Conservation (phyloP, 2,797 vertebrate species). For the Ambastaia sidthimunki region DNA sequence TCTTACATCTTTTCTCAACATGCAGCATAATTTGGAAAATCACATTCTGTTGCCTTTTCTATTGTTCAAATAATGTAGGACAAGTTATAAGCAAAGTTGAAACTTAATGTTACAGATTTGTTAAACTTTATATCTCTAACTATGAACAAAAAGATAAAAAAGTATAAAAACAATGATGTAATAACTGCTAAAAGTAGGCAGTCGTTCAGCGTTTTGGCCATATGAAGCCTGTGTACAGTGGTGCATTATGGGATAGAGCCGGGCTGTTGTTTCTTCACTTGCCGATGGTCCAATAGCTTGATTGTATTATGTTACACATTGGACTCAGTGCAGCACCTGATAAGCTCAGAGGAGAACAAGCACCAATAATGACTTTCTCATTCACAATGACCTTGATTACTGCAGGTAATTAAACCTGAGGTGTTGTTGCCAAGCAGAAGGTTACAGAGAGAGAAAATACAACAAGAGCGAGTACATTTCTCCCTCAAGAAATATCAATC, state of each 20-base stretch:
- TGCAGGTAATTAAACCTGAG: constrained; percentile 56
- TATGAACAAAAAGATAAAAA: not conserved
- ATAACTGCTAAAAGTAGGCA: not conserved
- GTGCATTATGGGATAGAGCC: constrained; percentile 29
- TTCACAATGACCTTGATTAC: constrained; percentile 63
- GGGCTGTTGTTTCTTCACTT: constrained; percentile 53
- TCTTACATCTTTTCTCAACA: too few relatives aligned
- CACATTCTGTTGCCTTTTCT: too few relatives aligned
- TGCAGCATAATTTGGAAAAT: too few relatives aligned
- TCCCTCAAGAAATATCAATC: constrained; percentile 39
- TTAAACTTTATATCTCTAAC: not conserved
- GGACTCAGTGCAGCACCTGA: constrained; percentile 44
- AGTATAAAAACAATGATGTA: not conserved
- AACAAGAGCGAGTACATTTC: constrained; percentile 31
- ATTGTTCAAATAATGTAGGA: too few relatives aligned
- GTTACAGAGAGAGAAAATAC: constrained; percentile 37
- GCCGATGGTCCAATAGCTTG: constrained; percentile 52
- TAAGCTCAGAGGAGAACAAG: constrained; percentile 59
- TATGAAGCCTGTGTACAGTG: not conserved
- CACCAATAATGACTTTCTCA: constrained; percentile 59
- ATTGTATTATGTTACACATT: constrained; percentile 54
- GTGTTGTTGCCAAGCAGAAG: constrained; percentile 48
- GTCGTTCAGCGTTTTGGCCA: not conserved
- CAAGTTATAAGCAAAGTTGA: too few relatives aligned
- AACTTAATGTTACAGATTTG: too few relatives aligned